These are phyloP conservation scores for Gallinago nigripennis DNA, from an alignment of 2,797 vertebrate genomes.

Conservation along the genomic window DNA sequence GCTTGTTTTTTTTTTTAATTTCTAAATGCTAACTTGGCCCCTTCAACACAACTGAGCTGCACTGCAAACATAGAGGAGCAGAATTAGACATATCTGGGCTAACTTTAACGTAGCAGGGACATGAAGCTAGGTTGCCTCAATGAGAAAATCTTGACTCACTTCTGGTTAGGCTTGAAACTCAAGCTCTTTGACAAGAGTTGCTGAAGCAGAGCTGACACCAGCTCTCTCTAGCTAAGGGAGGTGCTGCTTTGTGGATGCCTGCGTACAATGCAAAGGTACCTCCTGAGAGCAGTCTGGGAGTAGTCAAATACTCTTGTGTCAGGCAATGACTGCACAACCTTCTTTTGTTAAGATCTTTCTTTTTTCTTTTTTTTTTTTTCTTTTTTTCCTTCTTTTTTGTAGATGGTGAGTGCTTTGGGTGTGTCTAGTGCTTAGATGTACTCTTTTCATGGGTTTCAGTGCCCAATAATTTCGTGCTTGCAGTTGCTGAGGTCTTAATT, in stretches of 20 bases:
- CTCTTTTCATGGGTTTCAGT: not conserved
- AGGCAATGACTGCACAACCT: not conserved
- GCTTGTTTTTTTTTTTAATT: not conserved
- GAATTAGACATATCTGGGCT: not conserved
- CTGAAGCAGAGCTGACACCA: not conserved
- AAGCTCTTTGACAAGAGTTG: not conserved
- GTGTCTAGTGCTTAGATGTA: not conserved
- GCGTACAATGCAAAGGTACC: not conserved
- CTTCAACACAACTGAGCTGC: not conserved
- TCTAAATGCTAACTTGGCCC: not conserved
- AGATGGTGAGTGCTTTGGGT: not conserved
- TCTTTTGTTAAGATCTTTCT: not conserved
- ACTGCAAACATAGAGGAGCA: not conserved
- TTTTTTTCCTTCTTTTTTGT: not conserved
- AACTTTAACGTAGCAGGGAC: not conserved
- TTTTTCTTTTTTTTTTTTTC: too few relatives aligned
- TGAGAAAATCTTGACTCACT: not conserved
- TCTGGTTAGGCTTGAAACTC: not conserved
- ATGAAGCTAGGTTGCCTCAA: not conserved
- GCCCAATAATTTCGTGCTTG: not conserved
- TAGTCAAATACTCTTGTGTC: not conserved
- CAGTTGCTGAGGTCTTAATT: not conserved
- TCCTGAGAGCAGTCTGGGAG: not conserved
- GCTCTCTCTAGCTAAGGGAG: not conserved
- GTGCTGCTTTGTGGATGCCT: not conserved